These are phyloP conservation scores for Podotricha telesiphe DNA, from an alignment of 2,888 invertebrate species.

Conservation along the genomic window DNA sequence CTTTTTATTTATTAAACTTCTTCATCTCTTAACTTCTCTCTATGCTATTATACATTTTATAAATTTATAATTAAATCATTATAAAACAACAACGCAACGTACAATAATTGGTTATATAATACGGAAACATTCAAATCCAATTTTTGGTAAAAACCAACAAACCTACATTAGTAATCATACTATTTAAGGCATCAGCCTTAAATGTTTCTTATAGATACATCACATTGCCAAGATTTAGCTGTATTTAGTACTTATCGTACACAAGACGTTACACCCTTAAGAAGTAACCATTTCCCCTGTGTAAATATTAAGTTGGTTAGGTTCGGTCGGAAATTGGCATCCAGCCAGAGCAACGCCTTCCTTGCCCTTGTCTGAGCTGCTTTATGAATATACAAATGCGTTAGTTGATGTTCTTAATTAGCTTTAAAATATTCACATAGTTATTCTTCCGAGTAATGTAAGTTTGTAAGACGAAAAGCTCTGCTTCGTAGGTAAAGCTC, in stretches of 20 bases:
- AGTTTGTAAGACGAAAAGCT: not conserved
- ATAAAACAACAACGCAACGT: too few relatives aligned
- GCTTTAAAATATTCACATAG: conserved; percentile 41
- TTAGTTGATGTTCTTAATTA: conserved; percentile 37
- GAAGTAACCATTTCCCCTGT: conserved; percentile 19
- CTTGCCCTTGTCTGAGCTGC: conserved; percentile 38
- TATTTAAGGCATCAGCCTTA: too few relatives aligned
- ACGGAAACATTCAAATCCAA: too few relatives aligned
- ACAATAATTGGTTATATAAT: too few relatives aligned
- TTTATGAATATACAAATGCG: conserved; percentile 43
- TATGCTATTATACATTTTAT: too few relatives aligned
- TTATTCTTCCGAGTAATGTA: conserved; percentile 25
- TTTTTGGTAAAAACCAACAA: too few relatives aligned
- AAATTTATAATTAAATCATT: too few relatives aligned
- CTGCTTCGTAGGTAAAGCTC: conserved; percentile 1
- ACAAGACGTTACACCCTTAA: conserved; percentile 6
- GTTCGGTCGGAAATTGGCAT: conserved; percentile 34
- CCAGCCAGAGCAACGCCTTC: conserved; percentile 31
- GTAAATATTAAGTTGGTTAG: conserved; percentile 32
- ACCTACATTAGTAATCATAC: too few relatives aligned
- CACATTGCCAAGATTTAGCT: not conserved
- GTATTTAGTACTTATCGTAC: not conserved
- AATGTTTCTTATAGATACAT: not conserved
- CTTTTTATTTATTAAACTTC: too few relatives aligned
- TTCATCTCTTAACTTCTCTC: too few relatives aligned